Evolutionary conservation across 2,113 vertebrate genomes (phyloP).

Genomic region (Thermophis baileyi): DNA sequence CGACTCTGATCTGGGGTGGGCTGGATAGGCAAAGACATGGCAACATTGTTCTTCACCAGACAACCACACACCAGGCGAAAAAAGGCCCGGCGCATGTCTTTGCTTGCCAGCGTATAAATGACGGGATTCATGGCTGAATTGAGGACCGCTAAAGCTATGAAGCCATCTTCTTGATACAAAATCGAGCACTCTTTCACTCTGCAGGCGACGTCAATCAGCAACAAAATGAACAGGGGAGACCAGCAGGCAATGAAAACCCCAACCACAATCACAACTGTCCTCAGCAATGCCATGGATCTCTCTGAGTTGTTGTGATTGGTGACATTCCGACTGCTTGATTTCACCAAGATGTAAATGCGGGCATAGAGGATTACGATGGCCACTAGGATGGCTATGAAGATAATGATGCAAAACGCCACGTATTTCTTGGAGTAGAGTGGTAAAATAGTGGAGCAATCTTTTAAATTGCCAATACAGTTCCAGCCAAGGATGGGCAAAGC

Average conservation of each 20-base stretch:
- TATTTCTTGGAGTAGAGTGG: conserved; percentile 93
- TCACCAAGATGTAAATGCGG: conserved; percentile 90
- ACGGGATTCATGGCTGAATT: conserved; percentile 95
- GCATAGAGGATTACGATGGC: conserved; percentile 88
- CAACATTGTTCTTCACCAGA: conserved; percentile 59
- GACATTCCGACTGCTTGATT: conserved; percentile 89
- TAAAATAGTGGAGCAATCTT: conserved; percentile 88
- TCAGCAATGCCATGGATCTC: conserved; percentile 88
- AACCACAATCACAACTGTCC: conserved; percentile 91
- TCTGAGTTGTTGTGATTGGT: conserved; percentile 84
- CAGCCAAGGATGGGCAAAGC: conserved; percentile 91
- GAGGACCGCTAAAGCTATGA: conserved; percentile 85
- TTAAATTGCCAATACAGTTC: conserved; percentile 87
- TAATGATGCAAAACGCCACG: conserved; percentile 87
- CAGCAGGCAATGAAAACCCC: conserved; percentile 93
- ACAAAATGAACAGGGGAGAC: conserved; percentile 88
- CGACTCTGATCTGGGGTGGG: conserved; percentile 78
- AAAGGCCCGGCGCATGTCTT: conserved; percentile 92
- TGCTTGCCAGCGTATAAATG: conserved; percentile 94
- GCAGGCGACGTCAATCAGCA: conserved; percentile 90
- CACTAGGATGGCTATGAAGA: conserved; percentile 84
- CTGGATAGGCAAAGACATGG: conserved; percentile 65
- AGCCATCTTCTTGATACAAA: conserved; percentile 85
- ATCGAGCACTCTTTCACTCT: conserved; percentile 70
- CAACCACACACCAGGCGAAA: conserved; percentile 82